Evolutionary conservation across 2,888 invertebrate genomes (phyloP), one percentile per base, ranked within the genome.

Genomic region (Siphlonurus alternatus): DNA sequence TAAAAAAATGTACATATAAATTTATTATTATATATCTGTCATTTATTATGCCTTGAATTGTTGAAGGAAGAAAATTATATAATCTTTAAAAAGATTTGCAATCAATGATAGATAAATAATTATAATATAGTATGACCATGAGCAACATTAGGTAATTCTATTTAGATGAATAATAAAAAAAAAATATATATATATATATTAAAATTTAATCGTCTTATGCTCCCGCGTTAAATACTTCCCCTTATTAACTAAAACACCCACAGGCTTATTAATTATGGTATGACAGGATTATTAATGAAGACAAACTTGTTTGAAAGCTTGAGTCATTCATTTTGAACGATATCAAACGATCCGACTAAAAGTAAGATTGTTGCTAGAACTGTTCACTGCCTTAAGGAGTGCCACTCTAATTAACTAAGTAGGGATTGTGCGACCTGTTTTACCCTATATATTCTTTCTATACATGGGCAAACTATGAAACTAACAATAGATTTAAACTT

Each of bases 281-380:
- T 61, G 61, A 64, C 64, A 64, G 61, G 61, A 25, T 64, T 64
- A 64, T 64, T 51, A 64, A 64, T 64, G 64, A 64, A 61, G 64
- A 64, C 38, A 51, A 64, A 64, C 61, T 64, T 59, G 61, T 64
- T 64, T 22, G 20, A 20, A 61, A 62, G 62, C 53, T 38, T 38
- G 15, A 38, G 38, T 38, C 38, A 38, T 38, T 38, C 38, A 38
- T 38, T 38, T 38, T 38, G 38, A 38, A 38, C 38, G 38, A 38
- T 38, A 38, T 38, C 38, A 38, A 38, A 38, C 38, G 38, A 38
- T 38, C 38, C 38, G 38, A 38, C 38, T 38, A 10, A 38, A 38
- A 38, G 15, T 10, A 38, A 38, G 15, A 38, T n/a, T n/a, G n/a
- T n/a, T n/a, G n/a, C n/a, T n/a, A n/a, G 15, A 15, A 38, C 15